phyloP scores from a whole-genome alignment of 2,797 vertebrate species.

The Pteronotus mesoamericanus region DNA sequence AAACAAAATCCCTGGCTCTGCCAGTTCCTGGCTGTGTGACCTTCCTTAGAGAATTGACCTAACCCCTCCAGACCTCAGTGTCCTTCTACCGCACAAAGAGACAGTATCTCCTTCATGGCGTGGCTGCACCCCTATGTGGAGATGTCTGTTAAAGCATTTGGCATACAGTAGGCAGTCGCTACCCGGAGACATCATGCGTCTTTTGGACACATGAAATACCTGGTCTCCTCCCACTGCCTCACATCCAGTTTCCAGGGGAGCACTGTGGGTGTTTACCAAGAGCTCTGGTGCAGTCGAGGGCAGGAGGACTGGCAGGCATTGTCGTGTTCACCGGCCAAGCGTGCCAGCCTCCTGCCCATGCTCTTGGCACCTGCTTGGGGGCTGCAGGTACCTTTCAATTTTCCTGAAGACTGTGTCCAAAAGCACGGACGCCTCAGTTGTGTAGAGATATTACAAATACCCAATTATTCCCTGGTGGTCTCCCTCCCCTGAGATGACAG shows the following conservation, averaged over 20 bases:
- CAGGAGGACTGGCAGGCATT: neutral
- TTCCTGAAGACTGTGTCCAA: neutral
- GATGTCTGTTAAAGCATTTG: neutral
- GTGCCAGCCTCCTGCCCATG: neutral
- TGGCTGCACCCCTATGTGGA: too few relatives aligned
- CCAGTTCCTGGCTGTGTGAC: neutral
- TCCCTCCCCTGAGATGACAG: neutral
- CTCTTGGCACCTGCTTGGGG: neutral
- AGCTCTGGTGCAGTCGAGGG: neutral
- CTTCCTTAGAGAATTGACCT: neutral
- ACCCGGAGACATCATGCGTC: neutral
- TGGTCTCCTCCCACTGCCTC: neutral
- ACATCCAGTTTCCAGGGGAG: neutral
- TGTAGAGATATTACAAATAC: neutral
- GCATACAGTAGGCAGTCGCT: fast-evolving
- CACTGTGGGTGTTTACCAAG: neutral
- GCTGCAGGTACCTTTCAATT: neutral
- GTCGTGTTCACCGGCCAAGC: neutral
- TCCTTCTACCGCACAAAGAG: neutral
- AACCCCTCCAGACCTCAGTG: neutral
- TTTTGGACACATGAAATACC: neutral
- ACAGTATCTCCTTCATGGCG: neutral
- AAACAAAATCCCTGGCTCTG: neutral
- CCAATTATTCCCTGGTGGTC: neutral
- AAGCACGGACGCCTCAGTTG: neutral